phyloP scores from a whole-genome alignment of 2,113 vertebrate genomes.

The Rostratula benghalensis region DNA sequence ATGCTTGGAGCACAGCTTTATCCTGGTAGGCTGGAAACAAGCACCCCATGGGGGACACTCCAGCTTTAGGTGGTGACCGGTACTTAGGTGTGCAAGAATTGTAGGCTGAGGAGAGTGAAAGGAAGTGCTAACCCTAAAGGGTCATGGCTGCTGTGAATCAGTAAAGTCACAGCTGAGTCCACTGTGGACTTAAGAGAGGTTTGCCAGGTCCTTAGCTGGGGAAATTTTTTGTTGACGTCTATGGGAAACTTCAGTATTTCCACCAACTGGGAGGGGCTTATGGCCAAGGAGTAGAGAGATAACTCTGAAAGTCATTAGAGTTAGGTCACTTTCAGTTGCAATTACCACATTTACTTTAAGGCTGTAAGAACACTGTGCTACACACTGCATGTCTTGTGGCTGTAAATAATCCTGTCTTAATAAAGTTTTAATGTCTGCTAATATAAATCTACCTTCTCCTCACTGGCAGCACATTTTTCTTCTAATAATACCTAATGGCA shows the following conservation, averaged over 20 bases:
- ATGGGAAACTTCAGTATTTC: background rate
- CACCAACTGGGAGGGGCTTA: background rate
- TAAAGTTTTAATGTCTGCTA: background rate
- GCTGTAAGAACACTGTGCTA: background rate
- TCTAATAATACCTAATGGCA: background rate
- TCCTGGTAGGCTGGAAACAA: background rate
- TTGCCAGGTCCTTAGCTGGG: background rate
- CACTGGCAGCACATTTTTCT: slow-evolving; percentile 2
- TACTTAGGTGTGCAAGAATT: background rate
- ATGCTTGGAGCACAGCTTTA: background rate
- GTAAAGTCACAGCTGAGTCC: background rate
- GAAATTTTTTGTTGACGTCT: background rate
- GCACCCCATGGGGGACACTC: background rate
- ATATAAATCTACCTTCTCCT: background rate
- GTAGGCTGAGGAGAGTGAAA: background rate
- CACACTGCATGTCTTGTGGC: background rate
- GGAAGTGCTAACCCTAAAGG: background rate
- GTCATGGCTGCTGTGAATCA: background rate
- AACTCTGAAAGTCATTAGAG: background rate
- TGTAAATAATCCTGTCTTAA: slow-evolving; percentile 13
- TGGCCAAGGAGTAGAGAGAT: background rate
- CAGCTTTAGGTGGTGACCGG: background rate
- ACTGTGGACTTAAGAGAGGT: background rate
- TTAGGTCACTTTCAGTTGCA: background rate
- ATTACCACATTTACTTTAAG: background rate